phyloP scores from a whole-genome alignment of 2,113 vertebrate species.

The Nettapus auritus region DNA sequence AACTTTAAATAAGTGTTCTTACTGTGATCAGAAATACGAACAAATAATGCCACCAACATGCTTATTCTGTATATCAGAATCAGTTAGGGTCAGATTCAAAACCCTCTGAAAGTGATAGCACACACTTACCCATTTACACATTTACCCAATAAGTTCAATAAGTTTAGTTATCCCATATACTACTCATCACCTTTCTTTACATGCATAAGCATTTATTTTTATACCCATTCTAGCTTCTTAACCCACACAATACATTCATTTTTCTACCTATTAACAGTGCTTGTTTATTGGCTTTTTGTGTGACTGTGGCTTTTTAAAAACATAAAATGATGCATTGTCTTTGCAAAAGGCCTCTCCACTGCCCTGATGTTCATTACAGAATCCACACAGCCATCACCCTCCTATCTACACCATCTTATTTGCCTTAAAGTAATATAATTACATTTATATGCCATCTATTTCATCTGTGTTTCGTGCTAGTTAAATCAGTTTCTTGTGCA shows the following conservation, averaged over 20 bases:
- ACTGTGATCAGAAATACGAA: not conserved
- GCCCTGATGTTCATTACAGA: constrained; percentile 39
- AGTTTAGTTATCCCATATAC: not conserved
- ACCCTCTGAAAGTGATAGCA: not conserved
- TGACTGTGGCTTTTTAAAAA: not conserved
- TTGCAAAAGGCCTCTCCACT: not conserved
- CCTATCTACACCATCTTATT: not conserved
- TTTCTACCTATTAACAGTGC: not conserved
- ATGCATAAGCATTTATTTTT: not conserved
- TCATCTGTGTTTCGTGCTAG: constrained; percentile 34
- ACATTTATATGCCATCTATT: constrained; percentile 50
- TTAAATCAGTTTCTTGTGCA: constrained; percentile 64
- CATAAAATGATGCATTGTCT: not conserved
- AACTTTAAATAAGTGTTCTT: not conserved
- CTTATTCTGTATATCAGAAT: not conserved
- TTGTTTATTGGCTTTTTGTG: constrained; percentile 11
- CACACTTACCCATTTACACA: not conserved
- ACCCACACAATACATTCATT: constrained; percentile 16
- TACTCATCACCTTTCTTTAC: not conserved
- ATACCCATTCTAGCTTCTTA: not conserved
- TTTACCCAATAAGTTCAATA: not conserved
- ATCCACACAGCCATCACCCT: not conserved
- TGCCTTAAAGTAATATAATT: constrained; percentile 52
- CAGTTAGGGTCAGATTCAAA: not conserved
- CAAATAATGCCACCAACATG: not conserved